phyloP scores from a whole-genome alignment of 2,113 vertebrate species.

The Menidia beryllina region DNA sequence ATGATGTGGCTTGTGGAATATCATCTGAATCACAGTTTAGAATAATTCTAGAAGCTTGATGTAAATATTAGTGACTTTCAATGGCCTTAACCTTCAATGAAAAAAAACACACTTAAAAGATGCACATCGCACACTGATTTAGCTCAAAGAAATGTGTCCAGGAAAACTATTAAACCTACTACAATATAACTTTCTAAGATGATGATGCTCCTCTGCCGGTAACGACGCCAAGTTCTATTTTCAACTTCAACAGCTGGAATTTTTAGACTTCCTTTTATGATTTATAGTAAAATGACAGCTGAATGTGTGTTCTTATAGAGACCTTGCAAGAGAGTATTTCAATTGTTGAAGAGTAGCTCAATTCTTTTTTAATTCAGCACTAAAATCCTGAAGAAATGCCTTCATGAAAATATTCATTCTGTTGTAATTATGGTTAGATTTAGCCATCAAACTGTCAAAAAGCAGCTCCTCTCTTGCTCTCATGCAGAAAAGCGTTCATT shows the following conservation, averaged over 20 bases:
- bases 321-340: constrained; percentile 22
- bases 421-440: constrained; percentile 34
- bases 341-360: background rate
- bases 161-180: background rate
- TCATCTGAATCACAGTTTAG: background rate
- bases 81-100: too few species aligned
- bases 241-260: constrained; percentile 57
- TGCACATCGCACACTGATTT: background rate
- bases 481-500: constrained; percentile 23
- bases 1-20: background rate
- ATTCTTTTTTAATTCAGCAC: background rate
- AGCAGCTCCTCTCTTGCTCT: constrained; percentile 6
- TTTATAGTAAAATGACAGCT: constrained; percentile 58
- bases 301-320: constrained; percentile 49
- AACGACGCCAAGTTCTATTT: constrained; percentile 42
- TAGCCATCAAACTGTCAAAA: constrained; percentile 17
- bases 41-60: background rate
- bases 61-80: background rate
- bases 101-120: too few species aligned
- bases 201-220: background rate
- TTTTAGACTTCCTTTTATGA: constrained; percentile 49
- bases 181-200: constrained; percentile 12
- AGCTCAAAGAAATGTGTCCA: background rate
- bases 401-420: constrained; percentile 1
- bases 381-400: background rate